Percentiles rank a stretch among this genome's conserved stretches.
These are phyloP conservation scores for Salvator merianae DNA, from an alignment of 2,113 vertebrate genomes.

Conservation along the genomic window DNA sequence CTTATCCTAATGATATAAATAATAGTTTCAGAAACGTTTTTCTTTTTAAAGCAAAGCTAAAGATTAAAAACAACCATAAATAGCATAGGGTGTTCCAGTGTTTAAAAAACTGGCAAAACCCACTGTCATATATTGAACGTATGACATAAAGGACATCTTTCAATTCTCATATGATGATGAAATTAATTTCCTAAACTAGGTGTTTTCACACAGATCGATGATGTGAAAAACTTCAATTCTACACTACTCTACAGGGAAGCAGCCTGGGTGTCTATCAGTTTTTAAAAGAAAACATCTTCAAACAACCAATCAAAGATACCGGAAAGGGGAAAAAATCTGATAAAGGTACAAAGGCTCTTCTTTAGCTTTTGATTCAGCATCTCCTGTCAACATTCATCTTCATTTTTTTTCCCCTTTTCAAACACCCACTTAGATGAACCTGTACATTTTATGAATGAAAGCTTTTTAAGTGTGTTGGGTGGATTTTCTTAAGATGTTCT, in stretches of 20 bases:
- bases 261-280: not conserved
- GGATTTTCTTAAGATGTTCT: constrained; percentile 17
- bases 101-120: not conserved
- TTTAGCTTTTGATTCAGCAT: constrained; percentile 25
- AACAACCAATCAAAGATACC: not conserved
- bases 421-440: constrained; percentile 14
- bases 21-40: not conserved
- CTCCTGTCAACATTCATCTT: constrained; percentile 4
- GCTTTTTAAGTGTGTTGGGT: not conserved
- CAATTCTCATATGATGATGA: not conserved
- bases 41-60: not conserved
- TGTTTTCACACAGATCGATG: not conserved
- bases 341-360: not conserved
- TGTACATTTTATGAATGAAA: constrained; percentile 28
- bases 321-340: not conserved
- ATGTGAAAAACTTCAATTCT: not conserved
- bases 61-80: not conserved
- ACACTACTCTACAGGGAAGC: not conserved
- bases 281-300: not conserved
- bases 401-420: not conserved
- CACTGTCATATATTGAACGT: not conserved
- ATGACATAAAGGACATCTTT: not conserved
- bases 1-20: rapidly evolving
- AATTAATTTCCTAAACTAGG: not conserved
- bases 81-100: rapidly evolving